phyloP scores from a whole-genome alignment of 2,113 vertebrate species.

The Melierax canorus region DNA sequence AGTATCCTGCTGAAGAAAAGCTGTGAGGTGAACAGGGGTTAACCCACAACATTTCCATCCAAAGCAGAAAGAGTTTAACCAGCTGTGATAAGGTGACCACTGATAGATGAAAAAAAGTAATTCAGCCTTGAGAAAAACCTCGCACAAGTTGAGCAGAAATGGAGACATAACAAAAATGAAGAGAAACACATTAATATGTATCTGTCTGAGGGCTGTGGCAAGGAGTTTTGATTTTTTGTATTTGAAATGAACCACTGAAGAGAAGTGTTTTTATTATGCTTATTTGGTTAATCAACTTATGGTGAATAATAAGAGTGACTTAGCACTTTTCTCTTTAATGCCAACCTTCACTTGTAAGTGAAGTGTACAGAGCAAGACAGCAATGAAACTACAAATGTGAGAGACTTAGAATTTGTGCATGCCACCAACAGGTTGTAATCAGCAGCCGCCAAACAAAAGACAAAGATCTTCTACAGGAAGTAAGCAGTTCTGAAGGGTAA shows the following conservation, averaged over 20 bases:
- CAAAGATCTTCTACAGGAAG: background rate
- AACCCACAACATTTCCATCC: background rate
- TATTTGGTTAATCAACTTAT: background rate
- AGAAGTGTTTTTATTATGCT: background rate
- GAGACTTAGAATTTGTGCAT: background rate
- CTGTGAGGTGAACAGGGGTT: background rate
- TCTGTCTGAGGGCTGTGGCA: background rate
- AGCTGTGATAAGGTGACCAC: background rate
- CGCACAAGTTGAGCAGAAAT: background rate
- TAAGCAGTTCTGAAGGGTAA: background rate
- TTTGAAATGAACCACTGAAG: background rate
- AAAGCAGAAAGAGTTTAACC: background rate
- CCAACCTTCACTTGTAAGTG: background rate
- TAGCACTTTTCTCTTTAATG: background rate
- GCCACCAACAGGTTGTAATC: background rate
- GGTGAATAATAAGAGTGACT: background rate
- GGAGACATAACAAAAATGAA: background rate
- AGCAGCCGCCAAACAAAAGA: background rate
- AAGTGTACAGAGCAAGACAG: background rate
- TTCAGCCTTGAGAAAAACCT: background rate
- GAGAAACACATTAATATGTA: background rate
- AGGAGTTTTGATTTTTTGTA: background rate
- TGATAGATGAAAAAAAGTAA: background rate
- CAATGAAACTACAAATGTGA: background rate
- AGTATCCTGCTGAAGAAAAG: background rate